These are phyloP conservation scores for Clarias gariepinus DNA, from an alignment of 2,113 vertebrate species.

Conservation along the genomic window DNA sequence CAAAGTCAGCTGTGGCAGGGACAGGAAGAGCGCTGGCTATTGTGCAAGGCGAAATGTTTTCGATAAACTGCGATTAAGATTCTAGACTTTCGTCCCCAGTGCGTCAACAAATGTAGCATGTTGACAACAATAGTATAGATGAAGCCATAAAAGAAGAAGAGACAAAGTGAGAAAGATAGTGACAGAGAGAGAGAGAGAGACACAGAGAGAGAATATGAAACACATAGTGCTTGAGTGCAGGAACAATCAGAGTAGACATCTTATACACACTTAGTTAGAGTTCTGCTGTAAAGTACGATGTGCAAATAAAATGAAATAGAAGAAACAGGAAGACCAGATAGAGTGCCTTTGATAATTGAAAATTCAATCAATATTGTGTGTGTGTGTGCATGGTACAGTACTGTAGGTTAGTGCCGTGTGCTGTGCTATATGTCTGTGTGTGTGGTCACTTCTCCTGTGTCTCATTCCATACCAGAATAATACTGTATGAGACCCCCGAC, in stretches of 20 bases:
- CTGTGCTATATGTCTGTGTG: background rate
- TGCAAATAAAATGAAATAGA: constrained; percentile 15
- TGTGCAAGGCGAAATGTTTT: constrained; percentile 49
- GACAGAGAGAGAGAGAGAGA: background rate
- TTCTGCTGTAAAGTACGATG: background rate
- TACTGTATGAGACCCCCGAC: background rate
- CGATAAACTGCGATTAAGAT: constrained; percentile 50
- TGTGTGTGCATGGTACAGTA: constrained; percentile 10
- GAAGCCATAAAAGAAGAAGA: constrained; percentile 14
- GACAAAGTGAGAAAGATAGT: background rate
- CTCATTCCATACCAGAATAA: background rate
- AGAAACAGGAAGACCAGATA: constrained; percentile 25
- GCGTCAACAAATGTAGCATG: constrained; percentile 43
- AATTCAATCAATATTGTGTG: constrained; percentile 13
- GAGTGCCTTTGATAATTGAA: constrained; percentile 29
- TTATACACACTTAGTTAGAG: background rate
- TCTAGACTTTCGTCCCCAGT: constrained; percentile 9
- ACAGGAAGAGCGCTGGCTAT: constrained; percentile 40
- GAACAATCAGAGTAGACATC: background rate
- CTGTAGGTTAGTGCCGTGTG: background rate
- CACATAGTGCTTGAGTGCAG: background rate
- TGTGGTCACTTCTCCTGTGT: background rate
- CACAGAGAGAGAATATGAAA: background rate
- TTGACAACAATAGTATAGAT: constrained; percentile 33
- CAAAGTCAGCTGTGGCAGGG: constrained; percentile 53